Evolutionary conservation across 2,113 vertebrate genomes (phyloP).

Genomic region (Periophthalmus modestus): DNA sequence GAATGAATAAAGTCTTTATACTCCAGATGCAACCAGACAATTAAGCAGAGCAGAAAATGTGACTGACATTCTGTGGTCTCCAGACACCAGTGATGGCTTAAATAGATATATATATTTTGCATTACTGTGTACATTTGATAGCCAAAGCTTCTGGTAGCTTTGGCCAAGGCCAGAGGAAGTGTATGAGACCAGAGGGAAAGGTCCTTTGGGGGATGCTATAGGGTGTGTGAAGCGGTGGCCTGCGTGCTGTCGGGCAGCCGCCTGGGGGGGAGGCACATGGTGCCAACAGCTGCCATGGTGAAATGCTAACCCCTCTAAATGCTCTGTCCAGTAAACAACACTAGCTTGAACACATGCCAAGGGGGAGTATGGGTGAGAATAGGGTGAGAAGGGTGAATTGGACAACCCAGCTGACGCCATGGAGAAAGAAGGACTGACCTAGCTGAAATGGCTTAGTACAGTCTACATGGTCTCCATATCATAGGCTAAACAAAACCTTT

Average conservation of each 20-base stretch:
- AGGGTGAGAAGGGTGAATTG: slow-evolving; percentile 54
- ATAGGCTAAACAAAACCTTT: slow-evolving; percentile 52
- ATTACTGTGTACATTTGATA: slow-evolving; percentile 61
- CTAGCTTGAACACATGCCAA: slow-evolving; percentile 70
- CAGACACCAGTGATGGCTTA: slow-evolving; percentile 54
- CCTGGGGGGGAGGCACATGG: slow-evolving; percentile 70
- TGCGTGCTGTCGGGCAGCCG: slow-evolving; percentile 74
- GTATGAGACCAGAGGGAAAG: slow-evolving; percentile 34
- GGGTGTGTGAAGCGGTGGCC: slow-evolving; percentile 68
- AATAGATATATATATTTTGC: slow-evolving; percentile 33
- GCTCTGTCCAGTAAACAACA: slow-evolving; percentile 69
- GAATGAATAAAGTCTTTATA: slow-evolving; percentile 16
- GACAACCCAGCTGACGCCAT: slow-evolving; percentile 70
- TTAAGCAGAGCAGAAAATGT: not conserved
- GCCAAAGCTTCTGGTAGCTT: slow-evolving; percentile 50
- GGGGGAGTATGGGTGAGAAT: slow-evolving; percentile 56
- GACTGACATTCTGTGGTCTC: slow-evolving; percentile 11
- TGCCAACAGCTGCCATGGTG: slow-evolving; percentile 75
- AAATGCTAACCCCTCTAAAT: slow-evolving; percentile 76
- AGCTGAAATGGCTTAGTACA: slow-evolving; percentile 73
- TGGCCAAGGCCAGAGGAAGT: slow-evolving; percentile 51
- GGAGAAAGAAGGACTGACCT: slow-evolving; percentile 75
- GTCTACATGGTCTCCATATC: slow-evolving; percentile 55
- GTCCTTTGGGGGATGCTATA: slow-evolving; percentile 59
- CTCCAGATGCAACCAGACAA: not conserved